Evolutionary conservation across 2,113 vertebrate species (phyloP).

Genomic region (Vanacampus margaritifer): DNA sequence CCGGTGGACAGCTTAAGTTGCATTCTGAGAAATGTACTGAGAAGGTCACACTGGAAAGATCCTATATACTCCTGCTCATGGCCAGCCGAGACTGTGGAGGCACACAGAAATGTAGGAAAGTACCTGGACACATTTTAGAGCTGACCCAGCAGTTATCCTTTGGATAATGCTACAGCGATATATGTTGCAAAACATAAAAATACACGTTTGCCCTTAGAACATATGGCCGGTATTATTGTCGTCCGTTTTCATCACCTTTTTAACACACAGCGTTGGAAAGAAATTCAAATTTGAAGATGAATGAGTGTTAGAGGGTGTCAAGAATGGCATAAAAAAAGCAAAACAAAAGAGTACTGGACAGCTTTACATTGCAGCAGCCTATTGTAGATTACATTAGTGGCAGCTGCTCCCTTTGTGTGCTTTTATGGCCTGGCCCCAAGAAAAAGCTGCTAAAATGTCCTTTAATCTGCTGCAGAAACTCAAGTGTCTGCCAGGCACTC

Average conservation of each 20-base stretch:
- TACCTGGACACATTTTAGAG: conserved; percentile 17
- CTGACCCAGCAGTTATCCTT: conserved; percentile 17
- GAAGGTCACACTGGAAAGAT: conserved; percentile 54
- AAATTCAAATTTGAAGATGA: conserved; percentile 55
- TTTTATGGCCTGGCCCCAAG: conserved; percentile 70
- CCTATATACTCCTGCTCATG: conserved; percentile 44
- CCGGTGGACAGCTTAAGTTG: conserved; percentile 46
- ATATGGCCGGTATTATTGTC: conserved; percentile 33
- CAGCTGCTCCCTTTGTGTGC: conserved; percentile 87
- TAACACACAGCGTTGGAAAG: conserved; percentile 20
- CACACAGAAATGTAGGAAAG: conserved; percentile 23
- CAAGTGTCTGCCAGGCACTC: conserved; percentile 84
- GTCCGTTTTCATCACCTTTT: conserved; percentile 40
- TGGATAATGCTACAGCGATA: conserved; percentile 24
- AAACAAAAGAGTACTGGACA: conserved; percentile 68
- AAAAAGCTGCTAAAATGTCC: conserved; percentile 90
- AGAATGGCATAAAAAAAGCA: conserved; percentile 51
- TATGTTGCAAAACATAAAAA: conserved; percentile 34
- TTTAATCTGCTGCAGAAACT: conserved; percentile 85
- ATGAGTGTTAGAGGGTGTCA: conserved; percentile 50
- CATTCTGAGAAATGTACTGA: conserved; percentile 57
- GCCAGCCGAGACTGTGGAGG: conserved; percentile 35
- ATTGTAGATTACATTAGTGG: conserved; percentile 81
- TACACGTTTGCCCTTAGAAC: conserved; percentile 44
- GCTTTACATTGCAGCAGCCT: conserved; percentile 62